Evolutionary conservation across 37 sponge, comb jelly and placozoan species (phyloP).

Genomic region (Agelas oroides): DNA sequence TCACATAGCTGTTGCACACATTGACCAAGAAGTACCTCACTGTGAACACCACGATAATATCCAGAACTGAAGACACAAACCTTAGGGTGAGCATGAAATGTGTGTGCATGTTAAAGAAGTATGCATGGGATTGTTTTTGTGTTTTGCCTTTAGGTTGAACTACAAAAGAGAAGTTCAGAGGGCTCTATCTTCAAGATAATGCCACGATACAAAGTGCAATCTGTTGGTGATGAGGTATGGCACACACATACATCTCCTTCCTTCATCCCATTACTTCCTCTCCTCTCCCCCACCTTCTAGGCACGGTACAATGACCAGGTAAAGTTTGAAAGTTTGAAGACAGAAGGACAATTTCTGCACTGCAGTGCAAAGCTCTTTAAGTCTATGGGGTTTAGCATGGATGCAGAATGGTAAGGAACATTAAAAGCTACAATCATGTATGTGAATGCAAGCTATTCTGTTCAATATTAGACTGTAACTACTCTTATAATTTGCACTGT

Average conservation of each 20-base stretch:
- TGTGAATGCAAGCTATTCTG: too few relatives aligned
- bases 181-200: slow-evolving; percentile 72
- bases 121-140: not conserved
- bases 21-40: slow-evolving; percentile 55
- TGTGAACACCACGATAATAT: slow-evolving; percentile 55
- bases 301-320: slow-evolving; percentile 62
- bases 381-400: not conserved
- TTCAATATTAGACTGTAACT: too few relatives aligned
- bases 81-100: slow-evolving; percentile 19
- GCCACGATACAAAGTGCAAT: slow-evolving; percentile 82
- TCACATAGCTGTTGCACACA: slow-evolving; percentile 46
- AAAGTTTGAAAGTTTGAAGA: slow-evolving; percentile 71
- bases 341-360: slow-evolving; percentile 77
- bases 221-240: slow-evolving; percentile 83
- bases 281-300: not conserved
- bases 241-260: not conserved
- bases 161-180: slow-evolving; percentile 29
- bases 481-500: too few relatives aligned
- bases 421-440: too few relatives aligned
- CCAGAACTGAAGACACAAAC: slow-evolving; percentile 63
- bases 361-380: slow-evolving; percentile 20
- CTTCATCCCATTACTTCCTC: too few relatives aligned
- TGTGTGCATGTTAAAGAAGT: too few relatives aligned
- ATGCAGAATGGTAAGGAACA: not conserved
- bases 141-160: slow-evolving; percentile 21